Conservation (phyloP, 2,797 vertebrate genomes). For the Chaunax sp. region DNA sequence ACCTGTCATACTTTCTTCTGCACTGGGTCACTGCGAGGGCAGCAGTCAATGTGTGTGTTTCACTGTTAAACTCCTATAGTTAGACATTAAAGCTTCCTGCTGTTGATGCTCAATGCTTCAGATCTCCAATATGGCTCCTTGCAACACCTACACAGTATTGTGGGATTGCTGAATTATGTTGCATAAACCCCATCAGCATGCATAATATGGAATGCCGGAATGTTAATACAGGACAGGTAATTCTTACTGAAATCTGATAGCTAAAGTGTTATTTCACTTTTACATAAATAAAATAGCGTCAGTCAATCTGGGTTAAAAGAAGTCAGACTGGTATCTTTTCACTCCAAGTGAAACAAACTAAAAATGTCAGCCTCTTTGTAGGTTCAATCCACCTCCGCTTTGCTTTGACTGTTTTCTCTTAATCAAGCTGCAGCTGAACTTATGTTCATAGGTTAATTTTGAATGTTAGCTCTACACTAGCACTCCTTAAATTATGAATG, state of each 20-base stretch:
- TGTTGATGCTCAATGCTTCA: neutral
- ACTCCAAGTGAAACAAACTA: neutral
- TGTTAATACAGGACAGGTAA: neutral
- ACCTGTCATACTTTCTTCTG: conserved; percentile 6
- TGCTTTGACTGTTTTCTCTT: conserved; percentile 1
- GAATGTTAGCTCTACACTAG: neutral
- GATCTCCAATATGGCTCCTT: neutral
- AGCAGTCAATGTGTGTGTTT: neutral
- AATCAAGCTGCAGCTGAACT: neutral
- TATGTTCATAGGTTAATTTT: conserved; percentile 11
- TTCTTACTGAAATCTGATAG: neutral
- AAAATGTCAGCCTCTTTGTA: neutral
- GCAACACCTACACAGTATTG: neutral
- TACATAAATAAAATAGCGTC: too few relatives aligned
- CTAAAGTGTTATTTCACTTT: neutral
- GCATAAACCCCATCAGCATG: neutral
- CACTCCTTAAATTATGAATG: conserved; percentile 43
- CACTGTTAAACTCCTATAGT: neutral
- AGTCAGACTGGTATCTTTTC: neutral
- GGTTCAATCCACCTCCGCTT: conserved; percentile 13
- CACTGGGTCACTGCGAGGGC: neutral
- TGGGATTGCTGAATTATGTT: neutral
- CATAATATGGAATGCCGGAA: neutral
- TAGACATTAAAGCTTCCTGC: neutral
- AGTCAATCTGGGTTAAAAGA: neutral